Evolutionary conservation across 1,140 invertebrate species (phyloP), one percentile per base, ranked within the genome.

Genomic region (Neocloeon triangulifer): DNA sequence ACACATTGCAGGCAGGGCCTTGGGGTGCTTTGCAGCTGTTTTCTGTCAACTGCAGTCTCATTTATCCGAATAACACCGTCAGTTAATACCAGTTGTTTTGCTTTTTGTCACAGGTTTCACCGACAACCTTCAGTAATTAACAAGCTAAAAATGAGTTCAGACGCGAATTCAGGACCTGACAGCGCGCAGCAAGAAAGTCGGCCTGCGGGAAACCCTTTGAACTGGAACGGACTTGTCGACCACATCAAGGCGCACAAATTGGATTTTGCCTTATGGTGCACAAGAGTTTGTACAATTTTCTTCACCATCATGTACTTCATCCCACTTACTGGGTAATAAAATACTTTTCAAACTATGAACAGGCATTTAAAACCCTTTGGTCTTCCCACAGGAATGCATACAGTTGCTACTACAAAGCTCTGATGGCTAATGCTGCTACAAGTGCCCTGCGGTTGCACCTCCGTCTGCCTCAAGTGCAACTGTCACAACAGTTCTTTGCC

Each of bases 401-500:
- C 38, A 84, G 72, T 52, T 70, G 73, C 25, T 94, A 92, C 53
- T 79, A 86, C 55, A 82, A 91, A 58, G 81, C 78, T 19, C 55
- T 96, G 37, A 60, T 95, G 41, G 74, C 77, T 19, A 89, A 78
- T 64, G 85, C 84, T 16, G 88, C 86, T 4, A 89, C 81, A 4
- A 92, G 82, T 46, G 86, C 89, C 3, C 56, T 97, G 20, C 61
- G 91, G 32, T 59, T 98, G 33, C 88, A 96, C 55, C 91, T 96
- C 53, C 65, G 91, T 36, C 55, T 96, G 30, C 82, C 84, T 13
- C 54, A 61, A 30, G 74, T 92, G 36, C 64, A 73, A 30, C 58
- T 94, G 19, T 77, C 62, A 31, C 56, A 75, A 37, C 72, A 84
- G 48, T 95, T 89, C 51, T 52, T 94, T 19, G 58, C 64, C 8